These are phyloP conservation scores for Agriopis aurantiaria DNA, from an alignment of 2,888 invertebrate genomes.

Conservation along the genomic window DNA sequence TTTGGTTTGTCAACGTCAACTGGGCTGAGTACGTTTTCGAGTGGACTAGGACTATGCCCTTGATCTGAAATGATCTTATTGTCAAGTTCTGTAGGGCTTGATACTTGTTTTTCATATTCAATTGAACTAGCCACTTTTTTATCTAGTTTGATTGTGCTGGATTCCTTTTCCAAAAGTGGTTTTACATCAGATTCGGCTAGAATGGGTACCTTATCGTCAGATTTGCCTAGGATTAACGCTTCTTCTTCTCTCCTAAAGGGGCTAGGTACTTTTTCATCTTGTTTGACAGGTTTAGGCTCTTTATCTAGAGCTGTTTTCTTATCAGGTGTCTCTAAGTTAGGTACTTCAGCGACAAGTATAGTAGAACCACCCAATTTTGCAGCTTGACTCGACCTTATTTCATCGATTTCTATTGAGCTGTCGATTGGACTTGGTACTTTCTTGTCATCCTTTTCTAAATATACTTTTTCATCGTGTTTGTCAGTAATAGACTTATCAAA, in stretches of 20 bases:
- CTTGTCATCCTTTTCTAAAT: not conserved
- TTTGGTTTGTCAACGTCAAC: not conserved
- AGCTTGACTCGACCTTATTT: constrained; percentile 20
- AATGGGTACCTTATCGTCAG: too few species aligned
- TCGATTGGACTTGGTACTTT: constrained; percentile 7
- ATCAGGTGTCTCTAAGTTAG: not conserved
- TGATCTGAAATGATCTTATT: not conserved
- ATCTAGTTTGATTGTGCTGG: too few species aligned
- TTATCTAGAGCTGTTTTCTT: constrained; percentile 2
- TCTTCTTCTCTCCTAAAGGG: too few species aligned
- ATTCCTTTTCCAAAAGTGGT: too few species aligned
- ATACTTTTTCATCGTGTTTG: too few species aligned
- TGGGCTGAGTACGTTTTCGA: not conserved
- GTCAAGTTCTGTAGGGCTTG: not conserved
- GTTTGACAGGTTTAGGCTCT: not conserved
- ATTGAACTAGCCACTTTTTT: too few species aligned
- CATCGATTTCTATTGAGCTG: constrained; percentile 24
- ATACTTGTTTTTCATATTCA: too few species aligned
- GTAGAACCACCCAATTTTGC: not conserved
- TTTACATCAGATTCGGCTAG: too few species aligned
- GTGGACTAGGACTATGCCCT: not conserved
- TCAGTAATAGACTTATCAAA: too few species aligned
- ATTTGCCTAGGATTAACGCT: too few species aligned
- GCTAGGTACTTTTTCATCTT: not conserved
- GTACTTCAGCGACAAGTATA: too few species aligned